Evolutionary conservation across 2,888 invertebrate species (phyloP).

Genomic region (Coelopa pilipes): DNA sequence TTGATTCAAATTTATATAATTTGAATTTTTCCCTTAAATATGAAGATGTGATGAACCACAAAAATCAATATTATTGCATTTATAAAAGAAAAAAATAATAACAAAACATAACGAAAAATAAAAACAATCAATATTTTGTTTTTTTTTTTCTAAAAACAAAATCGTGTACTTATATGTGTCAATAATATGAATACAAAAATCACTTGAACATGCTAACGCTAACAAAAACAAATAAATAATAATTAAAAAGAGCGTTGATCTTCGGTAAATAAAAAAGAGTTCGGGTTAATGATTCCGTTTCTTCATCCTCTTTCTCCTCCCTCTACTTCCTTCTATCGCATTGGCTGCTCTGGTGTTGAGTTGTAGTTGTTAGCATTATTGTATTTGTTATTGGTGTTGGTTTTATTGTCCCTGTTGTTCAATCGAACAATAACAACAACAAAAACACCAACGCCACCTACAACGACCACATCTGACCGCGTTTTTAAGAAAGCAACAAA

Average conservation of each 20-base stretch:
- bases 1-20: too few species aligned
- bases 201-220: neutral
- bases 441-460: neutral
- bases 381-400: neutral
- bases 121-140: too few species aligned
- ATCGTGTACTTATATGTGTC: too few species aligned
- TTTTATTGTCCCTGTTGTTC: neutral
- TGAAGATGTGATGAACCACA: too few species aligned
- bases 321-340: neutral
- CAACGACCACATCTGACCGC: neutral
- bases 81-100: too few species aligned
- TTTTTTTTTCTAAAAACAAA: too few species aligned
- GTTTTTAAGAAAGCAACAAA: neutral
- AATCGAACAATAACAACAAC: neutral
- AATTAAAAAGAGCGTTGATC: constrained; percentile 10
- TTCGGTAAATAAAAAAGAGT: neutral
- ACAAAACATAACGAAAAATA: too few species aligned
- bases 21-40: too few species aligned
- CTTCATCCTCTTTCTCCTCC: too few species aligned
- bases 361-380: neutral
- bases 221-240: neutral
- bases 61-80: too few species aligned
- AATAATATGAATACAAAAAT: neutral
- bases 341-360: neutral
- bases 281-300: too few species aligned